Conservation (phyloP, 1,140 invertebrate species). For the Glomeris maerens region DNA sequence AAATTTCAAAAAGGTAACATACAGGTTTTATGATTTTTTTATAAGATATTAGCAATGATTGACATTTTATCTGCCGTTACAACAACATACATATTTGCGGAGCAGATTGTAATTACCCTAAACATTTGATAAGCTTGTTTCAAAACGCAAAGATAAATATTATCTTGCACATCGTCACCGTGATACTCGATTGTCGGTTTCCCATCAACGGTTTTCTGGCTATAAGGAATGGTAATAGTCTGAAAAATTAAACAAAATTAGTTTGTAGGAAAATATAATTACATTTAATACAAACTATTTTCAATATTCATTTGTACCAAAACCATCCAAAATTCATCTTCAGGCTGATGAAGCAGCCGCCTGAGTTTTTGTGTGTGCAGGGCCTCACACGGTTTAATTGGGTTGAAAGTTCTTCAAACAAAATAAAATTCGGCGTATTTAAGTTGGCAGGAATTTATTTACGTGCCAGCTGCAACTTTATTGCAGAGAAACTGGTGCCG, state of each 20-base stretch:
- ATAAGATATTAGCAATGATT: too few species aligned
- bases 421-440: conserved; percentile 15
- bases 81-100: too few species aligned
- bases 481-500: neutral
- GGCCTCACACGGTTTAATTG: conserved; percentile 58
- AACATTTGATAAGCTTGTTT: conserved; percentile 60
- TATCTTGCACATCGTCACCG: conserved; percentile 59
- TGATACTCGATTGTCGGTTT: conserved; percentile 51
- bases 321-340: conserved; percentile 75
- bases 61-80: too few species aligned
- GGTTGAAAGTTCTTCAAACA: conserved; percentile 65
- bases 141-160: conserved; percentile 54
- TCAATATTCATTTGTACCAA: conserved; percentile 44
- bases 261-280: neutral
- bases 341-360: conserved; percentile 72
- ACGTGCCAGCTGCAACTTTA: neutral
- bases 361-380: conserved; percentile 76
- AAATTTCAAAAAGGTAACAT: too few species aligned
- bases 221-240: conserved; percentile 53
- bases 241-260: conserved; percentile 25
- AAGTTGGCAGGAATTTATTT: neutral
- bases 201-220: conserved; percentile 49
- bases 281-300: neutral
- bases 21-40: too few species aligned
- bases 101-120: too few species aligned